Conservation (phyloP, 2,888 invertebrate genomes). For the Drosophila mimica region DNA sequence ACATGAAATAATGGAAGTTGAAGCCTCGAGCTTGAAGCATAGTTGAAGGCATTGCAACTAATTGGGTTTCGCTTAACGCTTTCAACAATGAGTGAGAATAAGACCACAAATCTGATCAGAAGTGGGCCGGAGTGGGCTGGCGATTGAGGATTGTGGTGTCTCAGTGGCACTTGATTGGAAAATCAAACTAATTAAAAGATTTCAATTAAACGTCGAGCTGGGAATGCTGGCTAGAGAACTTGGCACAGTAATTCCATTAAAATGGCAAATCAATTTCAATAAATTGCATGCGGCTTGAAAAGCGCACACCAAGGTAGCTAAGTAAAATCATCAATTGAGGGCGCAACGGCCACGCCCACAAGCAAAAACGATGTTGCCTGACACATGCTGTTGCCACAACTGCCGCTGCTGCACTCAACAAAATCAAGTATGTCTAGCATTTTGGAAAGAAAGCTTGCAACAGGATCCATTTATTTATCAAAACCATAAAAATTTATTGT, state of each 20-base stretch:
- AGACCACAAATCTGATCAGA: slow-evolving; percentile 34
- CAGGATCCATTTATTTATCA: background rate
- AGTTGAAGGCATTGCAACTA: slow-evolving; percentile 74
- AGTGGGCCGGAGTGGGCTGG: slow-evolving; percentile 1
- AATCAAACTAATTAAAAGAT: slow-evolving; percentile 84
- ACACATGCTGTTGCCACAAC: background rate
- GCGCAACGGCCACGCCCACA: slow-evolving; percentile 44
- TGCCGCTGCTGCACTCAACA: slow-evolving; percentile 8
- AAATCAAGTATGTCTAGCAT: background rate
- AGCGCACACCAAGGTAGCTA: slow-evolving; percentile 51
- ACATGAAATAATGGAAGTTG: slow-evolving; percentile 71
- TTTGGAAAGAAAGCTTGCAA: background rate
- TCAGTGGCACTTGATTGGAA: slow-evolving; percentile 74
- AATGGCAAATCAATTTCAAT: slow-evolving; percentile 81
- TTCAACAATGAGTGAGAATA: slow-evolving; percentile 48
- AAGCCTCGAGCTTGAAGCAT: slow-evolving; percentile 42
- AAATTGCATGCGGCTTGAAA: slow-evolving; percentile 67
- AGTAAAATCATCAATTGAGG: slow-evolving; percentile 36
- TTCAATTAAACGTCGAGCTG: slow-evolving; percentile 78
- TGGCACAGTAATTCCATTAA: slow-evolving; percentile 76
- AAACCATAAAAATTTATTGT: background rate
- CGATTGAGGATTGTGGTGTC: slow-evolving; percentile 18
- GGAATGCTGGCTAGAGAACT: slow-evolving; percentile 49
- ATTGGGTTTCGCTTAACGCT: slow-evolving; percentile 74
- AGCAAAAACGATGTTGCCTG: slow-evolving; percentile 21